These are phyloP conservation scores for Drosophila vallismaia DNA, from an alignment of 2,888 invertebrate genomes.

Conservation along the genomic window DNA sequence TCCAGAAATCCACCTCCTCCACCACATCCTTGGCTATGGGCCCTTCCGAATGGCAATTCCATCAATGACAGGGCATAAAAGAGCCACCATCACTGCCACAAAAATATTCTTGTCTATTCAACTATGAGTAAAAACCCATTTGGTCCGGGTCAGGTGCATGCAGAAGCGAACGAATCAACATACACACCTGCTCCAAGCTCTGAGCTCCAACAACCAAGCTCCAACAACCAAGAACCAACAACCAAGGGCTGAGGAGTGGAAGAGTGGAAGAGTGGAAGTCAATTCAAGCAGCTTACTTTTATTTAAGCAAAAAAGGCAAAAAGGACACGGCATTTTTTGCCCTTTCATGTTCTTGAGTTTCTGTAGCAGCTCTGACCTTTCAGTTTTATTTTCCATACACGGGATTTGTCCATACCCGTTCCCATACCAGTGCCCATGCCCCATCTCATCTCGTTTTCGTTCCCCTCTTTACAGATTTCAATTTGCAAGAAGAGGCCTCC, in stretches of 20 bases:
- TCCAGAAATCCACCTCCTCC: slow-evolving; percentile 10
- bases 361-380: slow-evolving; percentile 30
- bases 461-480: slow-evolving; percentile 73
- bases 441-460: not conserved
- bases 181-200: slow-evolving; percentile 4
- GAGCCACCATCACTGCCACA: slow-evolving; percentile 19
- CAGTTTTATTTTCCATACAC: slow-evolving; percentile 15
- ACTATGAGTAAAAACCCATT: slow-evolving; percentile 60
- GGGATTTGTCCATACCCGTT: not conserved
- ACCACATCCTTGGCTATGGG: too few species aligned
- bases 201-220: not conserved
- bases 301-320: slow-evolving; percentile 47
- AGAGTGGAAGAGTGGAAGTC: slow-evolving; percentile 55
- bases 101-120: slow-evolving; percentile 59
- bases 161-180: slow-evolving; percentile 6
- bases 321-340: slow-evolving; percentile 17
- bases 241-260: not conserved
- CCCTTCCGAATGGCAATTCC: slow-evolving; percentile 60
- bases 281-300: slow-evolving; percentile 70
- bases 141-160: slow-evolving; percentile 64
- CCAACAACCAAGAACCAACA: slow-evolving; percentile 1
- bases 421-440: not conserved
- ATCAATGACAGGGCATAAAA: slow-evolving; percentile 71
- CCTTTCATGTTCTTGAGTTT: slow-evolving; percentile 28
- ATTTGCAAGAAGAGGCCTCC: slow-evolving; percentile 79